Conservation (phyloP, 1,140 invertebrate species). For the Papilio polyxenes region DNA sequence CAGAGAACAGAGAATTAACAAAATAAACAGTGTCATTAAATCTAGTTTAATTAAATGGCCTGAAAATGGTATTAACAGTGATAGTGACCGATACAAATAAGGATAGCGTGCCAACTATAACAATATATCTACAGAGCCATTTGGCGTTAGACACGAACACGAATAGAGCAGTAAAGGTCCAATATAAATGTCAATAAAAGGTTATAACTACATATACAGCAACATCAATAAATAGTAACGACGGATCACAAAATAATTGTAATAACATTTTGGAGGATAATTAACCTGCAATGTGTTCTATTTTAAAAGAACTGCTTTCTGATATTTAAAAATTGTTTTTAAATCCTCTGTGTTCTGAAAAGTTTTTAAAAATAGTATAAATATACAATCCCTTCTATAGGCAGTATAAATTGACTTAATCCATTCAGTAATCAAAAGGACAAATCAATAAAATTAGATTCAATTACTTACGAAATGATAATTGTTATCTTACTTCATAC, state of each 20-base stretch:
- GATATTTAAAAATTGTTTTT: background rate
- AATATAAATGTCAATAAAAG: conserved; percentile 21
- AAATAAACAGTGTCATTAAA: background rate
- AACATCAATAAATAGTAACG: background rate
- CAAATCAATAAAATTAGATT: too few species aligned
- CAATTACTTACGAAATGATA: too few species aligned
- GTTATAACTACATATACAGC: background rate
- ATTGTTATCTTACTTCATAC: too few species aligned
- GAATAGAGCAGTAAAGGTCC: conserved; percentile 13
- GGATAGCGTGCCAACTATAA: conserved; percentile 6
- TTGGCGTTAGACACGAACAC: background rate
- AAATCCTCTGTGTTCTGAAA: background rate
- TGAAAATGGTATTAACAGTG: background rate
- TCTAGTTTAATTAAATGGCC: background rate
- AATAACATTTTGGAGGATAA: background rate
- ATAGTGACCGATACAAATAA: background rate
- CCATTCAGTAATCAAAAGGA: too few species aligned
- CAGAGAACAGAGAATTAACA: too few species aligned
- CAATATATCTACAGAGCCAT: background rate
- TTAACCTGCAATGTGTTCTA: background rate
- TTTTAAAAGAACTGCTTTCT: background rate
- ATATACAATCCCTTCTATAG: too few species aligned
- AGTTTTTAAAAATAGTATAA: too few species aligned
- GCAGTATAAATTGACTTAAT: too few species aligned
- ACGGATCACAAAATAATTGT: background rate